phyloP scores from a whole-genome alignment of 2,797 vertebrate genomes.

The Yasuhikotakia modesta region DNA sequence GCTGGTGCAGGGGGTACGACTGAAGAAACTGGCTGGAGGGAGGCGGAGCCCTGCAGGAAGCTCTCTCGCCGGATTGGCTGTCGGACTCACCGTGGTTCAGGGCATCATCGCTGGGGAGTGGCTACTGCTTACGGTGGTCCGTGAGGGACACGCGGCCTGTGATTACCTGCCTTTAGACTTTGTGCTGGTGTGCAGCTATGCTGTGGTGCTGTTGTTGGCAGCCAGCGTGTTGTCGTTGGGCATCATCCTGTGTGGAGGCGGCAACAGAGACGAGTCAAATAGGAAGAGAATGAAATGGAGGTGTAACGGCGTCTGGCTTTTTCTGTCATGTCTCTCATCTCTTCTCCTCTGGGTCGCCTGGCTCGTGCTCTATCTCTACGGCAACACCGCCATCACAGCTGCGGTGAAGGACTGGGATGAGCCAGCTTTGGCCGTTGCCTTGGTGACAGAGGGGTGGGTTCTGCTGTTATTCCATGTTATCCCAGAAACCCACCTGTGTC shows the following conservation, averaged over 20 bases:
- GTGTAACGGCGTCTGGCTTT: constrained; percentile 88
- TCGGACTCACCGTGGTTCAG: constrained; percentile 89
- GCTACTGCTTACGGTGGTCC: constrained; percentile 89
- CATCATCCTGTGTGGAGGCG: constrained; percentile 88
- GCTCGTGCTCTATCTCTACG: constrained; percentile 94
- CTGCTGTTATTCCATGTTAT: constrained; percentile 93
- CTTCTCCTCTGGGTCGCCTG: constrained; percentile 92
- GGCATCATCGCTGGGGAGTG: constrained; percentile 92
- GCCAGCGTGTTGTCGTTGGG: constrained; percentile 83
- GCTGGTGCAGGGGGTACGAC: constrained; percentile 88
- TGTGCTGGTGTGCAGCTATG: constrained; percentile 88
- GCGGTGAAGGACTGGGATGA: constrained; percentile 80
- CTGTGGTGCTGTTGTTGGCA: constrained; percentile 84
- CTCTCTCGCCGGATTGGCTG: constrained; percentile 79
- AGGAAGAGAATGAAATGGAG: constrained; percentile 82
- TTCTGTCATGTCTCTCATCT: constrained; percentile 86
- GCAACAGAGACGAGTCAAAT: constrained; percentile 59
- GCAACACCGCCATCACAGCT: constrained; percentile 76
- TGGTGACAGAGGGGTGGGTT: constrained; percentile 93
- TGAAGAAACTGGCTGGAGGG: constrained; percentile 83
- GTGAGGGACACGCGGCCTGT: constrained; percentile 88
- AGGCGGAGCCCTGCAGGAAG: constrained; percentile 79
- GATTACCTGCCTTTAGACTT: constrained; percentile 94
- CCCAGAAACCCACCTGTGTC: constrained; percentile 89
- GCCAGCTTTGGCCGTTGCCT: constrained; percentile 88